Conservation (phyloP, 2,888 invertebrate genomes). For the Tridacna gigas region DNA sequence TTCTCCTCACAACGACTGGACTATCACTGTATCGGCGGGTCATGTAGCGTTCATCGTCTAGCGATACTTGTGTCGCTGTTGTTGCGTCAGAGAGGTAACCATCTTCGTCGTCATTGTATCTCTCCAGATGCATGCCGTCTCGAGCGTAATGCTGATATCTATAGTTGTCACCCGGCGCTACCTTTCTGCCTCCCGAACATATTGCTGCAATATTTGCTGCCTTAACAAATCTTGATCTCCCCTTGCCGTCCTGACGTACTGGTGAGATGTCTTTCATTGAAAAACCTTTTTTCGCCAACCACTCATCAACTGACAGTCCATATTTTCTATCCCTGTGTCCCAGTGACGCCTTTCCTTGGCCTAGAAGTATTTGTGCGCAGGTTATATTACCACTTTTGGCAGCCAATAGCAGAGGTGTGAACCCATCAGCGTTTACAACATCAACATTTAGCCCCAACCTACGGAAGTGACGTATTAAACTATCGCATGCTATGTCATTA, state of each 20-base stretch:
- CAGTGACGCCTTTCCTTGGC: constrained; percentile 80
- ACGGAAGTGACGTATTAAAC: constrained; percentile 80
- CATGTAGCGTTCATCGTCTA: constrained; percentile 9
- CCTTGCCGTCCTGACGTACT: constrained; percentile 47
- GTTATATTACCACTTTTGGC: constrained; percentile 79
- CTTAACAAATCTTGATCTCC: constrained; percentile 54
- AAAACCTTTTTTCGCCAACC: constrained; percentile 80
- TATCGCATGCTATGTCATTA: constrained; percentile 81
- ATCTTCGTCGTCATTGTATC: constrained; percentile 40
- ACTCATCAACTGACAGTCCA: constrained; percentile 79
- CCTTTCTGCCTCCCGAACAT: constrained; percentile 49
- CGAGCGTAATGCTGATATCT: constrained; percentile 10
- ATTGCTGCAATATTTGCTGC: constrained; percentile 60
- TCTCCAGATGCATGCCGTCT: constrained; percentile 27
- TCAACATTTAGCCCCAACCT: constrained; percentile 82
- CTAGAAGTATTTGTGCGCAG: constrained; percentile 80
- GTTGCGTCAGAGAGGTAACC: constrained; percentile 53
- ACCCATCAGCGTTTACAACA: constrained; percentile 80
- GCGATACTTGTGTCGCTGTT: constrained; percentile 46
- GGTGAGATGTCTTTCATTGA: constrained; percentile 76
- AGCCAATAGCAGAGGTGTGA: constrained; percentile 81
- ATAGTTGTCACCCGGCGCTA: constrained; percentile 2
- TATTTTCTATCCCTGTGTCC: constrained; percentile 73
- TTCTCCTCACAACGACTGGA: constrained; percentile 27
- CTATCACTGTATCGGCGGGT: constrained; percentile 44